A percentile compares a stretch with the other conserved stretches of the same genome.
Conservation (phyloP, 2,888 invertebrate genomes). For the Blastobasis adustella region DNA sequence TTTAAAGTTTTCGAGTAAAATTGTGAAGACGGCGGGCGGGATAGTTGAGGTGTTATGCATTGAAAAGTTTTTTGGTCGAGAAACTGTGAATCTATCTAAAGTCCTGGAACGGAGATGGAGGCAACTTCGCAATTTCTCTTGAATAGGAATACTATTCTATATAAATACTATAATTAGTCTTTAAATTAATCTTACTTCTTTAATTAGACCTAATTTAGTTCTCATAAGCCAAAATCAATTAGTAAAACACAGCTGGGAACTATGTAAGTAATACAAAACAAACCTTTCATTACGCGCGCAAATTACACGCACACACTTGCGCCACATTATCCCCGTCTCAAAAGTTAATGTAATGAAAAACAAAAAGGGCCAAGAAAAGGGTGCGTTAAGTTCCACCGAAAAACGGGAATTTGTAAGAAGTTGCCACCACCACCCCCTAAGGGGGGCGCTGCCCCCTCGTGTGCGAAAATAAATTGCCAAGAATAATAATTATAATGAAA, state of each 20-base stretch:
- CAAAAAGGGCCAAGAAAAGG: constrained; percentile 75
- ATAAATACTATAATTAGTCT: background rate
- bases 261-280: constrained; percentile 7
- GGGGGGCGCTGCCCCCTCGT: constrained; percentile 51
- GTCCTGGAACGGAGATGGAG: too few relatives aligned
- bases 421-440: constrained; percentile 39
- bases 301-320: constrained; percentile 58
- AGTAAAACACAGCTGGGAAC: too few relatives aligned
- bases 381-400: constrained; percentile 74
- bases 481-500: constrained; percentile 76
- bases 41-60: constrained; percentile 49
- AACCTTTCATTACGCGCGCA: constrained; percentile 42
- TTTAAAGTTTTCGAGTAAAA: constrained; percentile 58
- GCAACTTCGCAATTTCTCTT: background rate
- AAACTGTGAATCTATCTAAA: constrained; percentile 7
- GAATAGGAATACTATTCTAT: background rate
- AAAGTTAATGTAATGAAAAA: constrained; percentile 76
- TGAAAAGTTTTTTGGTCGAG: constrained; percentile 25
- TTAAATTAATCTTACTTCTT: too few relatives aligned
- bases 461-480: constrained; percentile 76
- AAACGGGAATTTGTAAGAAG: constrained; percentile 75
- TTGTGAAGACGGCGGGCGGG: constrained; percentile 40
- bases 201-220: too few relatives aligned
- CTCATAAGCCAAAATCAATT: too few relatives aligned
- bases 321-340: constrained; percentile 68